A percentile compares a stretch with the other conserved stretches of the same genome.
phyloP scores from a whole-genome alignment of 1,140 invertebrate species.

The Pseudobourletiella spinata region DNA sequence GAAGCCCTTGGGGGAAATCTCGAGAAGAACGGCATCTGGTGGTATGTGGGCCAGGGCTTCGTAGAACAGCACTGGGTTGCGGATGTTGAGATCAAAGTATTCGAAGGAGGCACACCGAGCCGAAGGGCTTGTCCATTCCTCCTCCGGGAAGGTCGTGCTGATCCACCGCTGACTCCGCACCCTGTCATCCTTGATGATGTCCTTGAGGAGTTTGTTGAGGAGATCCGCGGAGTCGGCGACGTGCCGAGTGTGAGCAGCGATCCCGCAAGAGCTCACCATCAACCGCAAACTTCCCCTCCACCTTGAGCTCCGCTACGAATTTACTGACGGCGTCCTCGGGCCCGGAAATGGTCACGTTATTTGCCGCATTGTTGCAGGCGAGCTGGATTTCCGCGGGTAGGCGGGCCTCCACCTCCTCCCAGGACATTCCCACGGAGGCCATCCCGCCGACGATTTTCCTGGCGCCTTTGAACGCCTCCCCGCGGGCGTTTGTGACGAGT shows the following conservation, averaged over 20 bases:
- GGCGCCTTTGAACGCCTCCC: constrained; percentile 71
- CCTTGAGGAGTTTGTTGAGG: constrained; percentile 46
- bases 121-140: constrained; percentile 64
- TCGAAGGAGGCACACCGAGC: constrained; percentile 75
- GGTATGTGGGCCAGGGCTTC: constrained; percentile 68
- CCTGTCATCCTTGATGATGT: constrained; percentile 51
- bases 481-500: constrained; percentile 83
- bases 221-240: constrained; percentile 48
- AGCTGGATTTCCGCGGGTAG: constrained; percentile 54
- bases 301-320: constrained; percentile 1
- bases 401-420: constrained; percentile 67
- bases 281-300: constrained; percentile 4
- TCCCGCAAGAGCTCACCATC: background rate
- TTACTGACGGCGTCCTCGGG: constrained; percentile 77
- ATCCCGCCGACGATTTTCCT: constrained; percentile 50
- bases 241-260: constrained; percentile 9
- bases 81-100: constrained; percentile 64
- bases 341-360: constrained; percentile 46
- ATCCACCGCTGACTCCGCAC: constrained; percentile 73
- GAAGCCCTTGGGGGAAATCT: constrained; percentile 74
- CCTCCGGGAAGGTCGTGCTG: constrained; percentile 79
- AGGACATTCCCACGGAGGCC: constrained; percentile 61
- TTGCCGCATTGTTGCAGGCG: constrained; percentile 12
- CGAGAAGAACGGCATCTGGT: constrained; percentile 63
- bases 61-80: constrained; percentile 69